A percentile compares a stretch with the other conserved stretches of the same genome.
Evolutionary conservation across 2,888 invertebrate genomes (phyloP).

Genomic region (Cryptosula pallasiana): DNA sequence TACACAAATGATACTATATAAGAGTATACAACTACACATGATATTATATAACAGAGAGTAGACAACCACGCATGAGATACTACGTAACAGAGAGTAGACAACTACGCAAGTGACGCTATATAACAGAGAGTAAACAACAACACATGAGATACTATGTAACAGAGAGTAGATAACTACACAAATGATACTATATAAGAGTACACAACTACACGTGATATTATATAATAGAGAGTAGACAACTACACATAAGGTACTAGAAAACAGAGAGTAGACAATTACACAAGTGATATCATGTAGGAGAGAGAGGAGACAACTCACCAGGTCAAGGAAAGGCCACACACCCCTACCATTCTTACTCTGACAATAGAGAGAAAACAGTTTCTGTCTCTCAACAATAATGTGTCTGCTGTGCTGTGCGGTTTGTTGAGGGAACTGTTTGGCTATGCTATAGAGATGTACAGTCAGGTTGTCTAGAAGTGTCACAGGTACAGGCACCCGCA

Average conservation of each 20-base stretch:
- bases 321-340: constrained; percentile 51
- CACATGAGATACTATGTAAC: too few species aligned
- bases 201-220: too few species aligned
- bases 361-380: constrained; percentile 58
- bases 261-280: not conserved
- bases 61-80: not conserved
- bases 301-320: constrained; percentile 36
- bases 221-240: constrained; percentile 30
- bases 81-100: not conserved
- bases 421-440: constrained; percentile 66
- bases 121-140: not conserved
- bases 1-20: constrained; percentile 15
- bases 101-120: too few species aligned
- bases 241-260: not conserved
- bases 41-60: too few species aligned
- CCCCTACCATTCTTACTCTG: constrained; percentile 45
- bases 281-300: not conserved
- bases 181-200: constrained; percentile 5
- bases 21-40: not conserved
- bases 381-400: constrained; percentile 68
- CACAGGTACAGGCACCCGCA: constrained; percentile 44
- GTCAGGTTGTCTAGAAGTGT: constrained; percentile 51
- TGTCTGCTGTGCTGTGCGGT: constrained; percentile 66
- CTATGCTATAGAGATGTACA: constrained; percentile 62
- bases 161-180: too few species aligned